Percentiles rank a stretch among this genome's conserved stretches.
phyloP scores from a whole-genome alignment of 2,113 vertebrate species.

The Silurus glanis region DNA sequence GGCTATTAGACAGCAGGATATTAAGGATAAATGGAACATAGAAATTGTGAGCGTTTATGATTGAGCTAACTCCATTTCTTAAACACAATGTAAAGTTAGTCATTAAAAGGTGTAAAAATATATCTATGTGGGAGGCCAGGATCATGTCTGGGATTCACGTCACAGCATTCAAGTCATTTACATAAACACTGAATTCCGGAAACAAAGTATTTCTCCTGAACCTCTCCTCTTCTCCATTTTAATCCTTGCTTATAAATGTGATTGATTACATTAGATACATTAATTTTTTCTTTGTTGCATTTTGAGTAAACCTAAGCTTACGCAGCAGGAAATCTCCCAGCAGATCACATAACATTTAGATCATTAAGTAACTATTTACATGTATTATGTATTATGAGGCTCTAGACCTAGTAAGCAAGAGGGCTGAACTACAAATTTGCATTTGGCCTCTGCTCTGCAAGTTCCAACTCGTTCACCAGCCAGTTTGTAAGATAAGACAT shows the following conservation, averaged over 20 bases:
- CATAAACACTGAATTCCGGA: not conserved
- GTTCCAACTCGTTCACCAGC: not conserved
- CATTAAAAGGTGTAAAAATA: not conserved
- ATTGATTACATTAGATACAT: not conserved
- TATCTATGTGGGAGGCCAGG: not conserved
- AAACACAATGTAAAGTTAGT: not conserved
- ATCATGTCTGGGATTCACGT: not conserved
- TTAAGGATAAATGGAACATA: not conserved
- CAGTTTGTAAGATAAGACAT: not conserved
- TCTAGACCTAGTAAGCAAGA: not conserved
- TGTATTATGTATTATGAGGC: not conserved
- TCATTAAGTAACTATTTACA: not conserved
- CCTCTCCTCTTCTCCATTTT: not conserved
- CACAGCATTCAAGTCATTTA: not conserved
- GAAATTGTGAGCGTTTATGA: not conserved
- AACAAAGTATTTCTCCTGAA: not conserved
- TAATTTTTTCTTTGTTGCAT: not conserved
- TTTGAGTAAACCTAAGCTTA: not conserved
- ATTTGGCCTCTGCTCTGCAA: not conserved
- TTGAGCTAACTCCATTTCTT: not conserved
- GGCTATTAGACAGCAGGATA: not conserved
- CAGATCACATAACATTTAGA: not conserved
- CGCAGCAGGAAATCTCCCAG: not conserved
- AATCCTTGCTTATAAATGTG: not conserved
- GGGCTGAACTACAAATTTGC: not conserved